phyloP scores from a whole-genome alignment of 1,140 invertebrate species.

The Papilio helenus region DNA sequence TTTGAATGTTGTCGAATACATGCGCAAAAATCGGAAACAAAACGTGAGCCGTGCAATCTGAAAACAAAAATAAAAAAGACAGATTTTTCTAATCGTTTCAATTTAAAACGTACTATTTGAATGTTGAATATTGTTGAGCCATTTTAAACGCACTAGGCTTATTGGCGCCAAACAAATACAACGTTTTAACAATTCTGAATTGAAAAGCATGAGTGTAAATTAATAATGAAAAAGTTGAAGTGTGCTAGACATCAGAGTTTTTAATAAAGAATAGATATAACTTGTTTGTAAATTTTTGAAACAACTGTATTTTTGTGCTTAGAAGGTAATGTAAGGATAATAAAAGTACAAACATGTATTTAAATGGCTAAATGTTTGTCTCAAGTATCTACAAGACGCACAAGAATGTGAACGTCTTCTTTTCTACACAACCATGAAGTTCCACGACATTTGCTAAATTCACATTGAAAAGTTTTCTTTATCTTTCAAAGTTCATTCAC shows the following conservation, averaged over 20 bases:
- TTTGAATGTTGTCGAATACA: not conserved
- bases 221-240: not conserved
- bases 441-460: conserved; percentile 72
- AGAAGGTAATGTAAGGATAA: not conserved
- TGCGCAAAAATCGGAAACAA: not conserved
- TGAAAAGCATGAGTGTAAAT: not conserved
- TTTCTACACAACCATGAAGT: conserved; percentile 35
- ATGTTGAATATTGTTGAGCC: conserved; percentile 23
- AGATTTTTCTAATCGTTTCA: conserved; percentile 28
- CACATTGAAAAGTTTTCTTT: conserved; percentile 72
- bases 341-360: not conserved
- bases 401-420: not conserved
- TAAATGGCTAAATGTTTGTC: not conserved
- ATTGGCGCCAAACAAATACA: not conserved
- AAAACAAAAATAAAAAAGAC: conserved; percentile 5
- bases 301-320: not conserved
- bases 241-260: not conserved
- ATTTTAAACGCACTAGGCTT: conserved; percentile 21
- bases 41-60: conserved; percentile 2
- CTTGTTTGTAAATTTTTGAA: not conserved
- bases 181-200: conserved; percentile 12
- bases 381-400: conserved; percentile 19
- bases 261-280: not conserved
- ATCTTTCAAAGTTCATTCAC: conserved; percentile 63
- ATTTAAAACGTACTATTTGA: conserved; percentile 10